Evolutionary conservation across 2,888 invertebrate species (phyloP).

Genomic region (Neoitamus cyanurus): DNA sequence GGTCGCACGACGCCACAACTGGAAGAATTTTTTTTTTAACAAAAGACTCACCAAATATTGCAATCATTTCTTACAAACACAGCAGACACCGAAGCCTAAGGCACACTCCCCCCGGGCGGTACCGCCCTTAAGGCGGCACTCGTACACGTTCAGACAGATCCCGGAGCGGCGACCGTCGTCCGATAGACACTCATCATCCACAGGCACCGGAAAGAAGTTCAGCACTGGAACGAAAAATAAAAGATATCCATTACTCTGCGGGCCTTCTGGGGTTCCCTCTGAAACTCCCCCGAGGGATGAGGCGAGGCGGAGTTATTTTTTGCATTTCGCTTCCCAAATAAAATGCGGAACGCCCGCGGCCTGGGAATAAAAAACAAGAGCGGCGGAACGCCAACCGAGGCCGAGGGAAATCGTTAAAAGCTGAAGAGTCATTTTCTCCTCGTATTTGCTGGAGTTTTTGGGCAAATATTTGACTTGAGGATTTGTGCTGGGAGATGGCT

Average conservation of each 20-base stretch:
- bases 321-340: slow-evolving; percentile 5
- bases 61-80: slow-evolving; percentile 75
- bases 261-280: neutral
- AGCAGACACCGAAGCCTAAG: slow-evolving; percentile 86
- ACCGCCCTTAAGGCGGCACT: slow-evolving; percentile 80
- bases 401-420: slow-evolving; percentile 11
- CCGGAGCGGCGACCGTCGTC: slow-evolving; percentile 77
- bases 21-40: slow-evolving; percentile 53
- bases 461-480: slow-evolving; percentile 33
- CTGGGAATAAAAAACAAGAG: neutral
- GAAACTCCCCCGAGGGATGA: neutral
- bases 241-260: neutral
- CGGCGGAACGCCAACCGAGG: neutral
- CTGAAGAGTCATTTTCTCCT: slow-evolving; percentile 34
- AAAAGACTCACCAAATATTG: neutral
- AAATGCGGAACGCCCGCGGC: neutral
- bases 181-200: slow-evolving; percentile 82
- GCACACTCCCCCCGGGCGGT: slow-evolving; percentile 81
- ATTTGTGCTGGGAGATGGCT: slow-evolving; percentile 13
- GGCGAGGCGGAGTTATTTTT: neutral
- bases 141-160: slow-evolving; percentile 85
- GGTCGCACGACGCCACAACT: slow-evolving; percentile 82
- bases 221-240: slow-evolving; percentile 70
- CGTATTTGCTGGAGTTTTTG: slow-evolving; percentile 13
- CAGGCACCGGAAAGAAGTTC: slow-evolving; percentile 86